Percentiles rank a stretch among this genome's conserved stretches.
Evolutionary conservation across 2,113 vertebrate species (phyloP).

Genomic region (Proteles cristata): DNA sequence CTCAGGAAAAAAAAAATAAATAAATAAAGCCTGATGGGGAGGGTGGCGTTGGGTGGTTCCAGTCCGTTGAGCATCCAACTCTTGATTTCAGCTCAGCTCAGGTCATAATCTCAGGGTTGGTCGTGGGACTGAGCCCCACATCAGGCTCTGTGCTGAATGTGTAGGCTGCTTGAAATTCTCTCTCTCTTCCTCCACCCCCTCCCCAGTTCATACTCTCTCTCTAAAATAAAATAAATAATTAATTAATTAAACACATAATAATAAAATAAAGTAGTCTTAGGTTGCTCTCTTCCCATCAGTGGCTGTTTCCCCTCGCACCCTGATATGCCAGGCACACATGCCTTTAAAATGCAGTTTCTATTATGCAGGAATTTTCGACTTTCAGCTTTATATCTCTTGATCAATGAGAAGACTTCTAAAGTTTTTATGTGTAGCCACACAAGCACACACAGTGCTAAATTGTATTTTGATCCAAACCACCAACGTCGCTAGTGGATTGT

Average conservation of each 20-base stretch:
- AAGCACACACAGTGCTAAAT: background rate
- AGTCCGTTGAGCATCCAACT: background rate
- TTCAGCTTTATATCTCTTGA: background rate
- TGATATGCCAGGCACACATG: background rate
- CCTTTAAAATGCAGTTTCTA: background rate
- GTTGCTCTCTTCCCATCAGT: background rate
- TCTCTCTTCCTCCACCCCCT: too few species aligned
- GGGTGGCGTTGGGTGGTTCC: background rate
- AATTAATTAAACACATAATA: too few species aligned
- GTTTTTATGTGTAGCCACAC: background rate
- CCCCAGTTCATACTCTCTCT: too few species aligned
- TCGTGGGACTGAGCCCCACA: background rate
- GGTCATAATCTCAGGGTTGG: background rate
- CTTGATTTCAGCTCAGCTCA: background rate
- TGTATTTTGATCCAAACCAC: background rate
- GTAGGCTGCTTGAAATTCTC: too few species aligned
- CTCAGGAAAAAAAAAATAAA: too few species aligned
- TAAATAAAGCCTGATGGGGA: too few species aligned
- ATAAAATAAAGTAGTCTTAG: background rate
- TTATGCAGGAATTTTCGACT: background rate
- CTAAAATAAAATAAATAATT: background rate
- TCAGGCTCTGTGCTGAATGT: background rate
- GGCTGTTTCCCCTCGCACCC: background rate
- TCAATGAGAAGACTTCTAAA: background rate
- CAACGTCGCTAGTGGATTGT: too few species aligned